phyloP scores from a whole-genome alignment of 2,888 invertebrate species.

The Eilema caniola region DNA sequence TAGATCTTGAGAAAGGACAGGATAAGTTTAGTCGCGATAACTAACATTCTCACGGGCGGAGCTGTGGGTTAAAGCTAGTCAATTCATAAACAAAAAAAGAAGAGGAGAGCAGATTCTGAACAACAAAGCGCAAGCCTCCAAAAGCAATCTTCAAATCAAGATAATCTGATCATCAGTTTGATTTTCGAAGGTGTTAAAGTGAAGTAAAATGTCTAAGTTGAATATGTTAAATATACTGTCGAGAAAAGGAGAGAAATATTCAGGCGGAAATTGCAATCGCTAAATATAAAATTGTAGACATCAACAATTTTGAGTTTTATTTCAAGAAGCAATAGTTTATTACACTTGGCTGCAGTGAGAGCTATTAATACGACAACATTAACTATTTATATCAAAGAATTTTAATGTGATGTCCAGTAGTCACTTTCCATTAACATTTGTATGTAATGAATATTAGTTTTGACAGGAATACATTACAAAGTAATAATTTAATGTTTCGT shows the following conservation, averaged over 20 bases:
- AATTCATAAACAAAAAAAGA: background rate
- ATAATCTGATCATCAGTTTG: too few species aligned
- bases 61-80: too few species aligned
- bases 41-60: too few species aligned
- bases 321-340: background rate
- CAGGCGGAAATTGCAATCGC: background rate
- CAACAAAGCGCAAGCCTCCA: background rate
- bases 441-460: constrained; percentile 22
- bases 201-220: too few species aligned
- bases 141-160: background rate
- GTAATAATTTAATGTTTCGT: constrained; percentile 6
- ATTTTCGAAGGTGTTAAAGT: too few species aligned
- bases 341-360: constrained; percentile 16
- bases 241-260: background rate
- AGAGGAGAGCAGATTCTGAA: background rate
- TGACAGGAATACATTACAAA: constrained; percentile 17
- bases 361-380: constrained; percentile 25
- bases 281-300: background rate
- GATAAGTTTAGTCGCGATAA: too few species aligned
- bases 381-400: constrained; percentile 20
- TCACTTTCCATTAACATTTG: constrained; percentile 24
- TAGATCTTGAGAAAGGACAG: too few species aligned
- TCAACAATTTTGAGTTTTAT: background rate
- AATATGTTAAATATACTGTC: background rate
- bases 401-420: constrained; percentile 24